Conservation (phyloP, 92 coral and sea anemone species). For the Umimayanthus kanabou region DNA sequence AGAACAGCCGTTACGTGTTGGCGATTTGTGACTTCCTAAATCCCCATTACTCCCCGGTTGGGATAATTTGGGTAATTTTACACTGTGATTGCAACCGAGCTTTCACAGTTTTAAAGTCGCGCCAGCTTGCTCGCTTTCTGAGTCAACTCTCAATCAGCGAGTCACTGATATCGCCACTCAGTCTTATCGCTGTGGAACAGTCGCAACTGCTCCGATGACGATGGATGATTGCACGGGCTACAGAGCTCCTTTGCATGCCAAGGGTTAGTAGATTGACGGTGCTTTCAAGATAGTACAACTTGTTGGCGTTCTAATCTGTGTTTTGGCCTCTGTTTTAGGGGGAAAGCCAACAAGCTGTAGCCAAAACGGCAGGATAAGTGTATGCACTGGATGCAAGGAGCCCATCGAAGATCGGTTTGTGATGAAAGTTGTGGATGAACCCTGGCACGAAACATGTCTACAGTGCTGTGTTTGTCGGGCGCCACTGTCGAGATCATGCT, state of each 20-base stretch:
- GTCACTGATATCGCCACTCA: conserved; percentile 34
- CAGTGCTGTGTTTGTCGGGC: conserved; percentile 96
- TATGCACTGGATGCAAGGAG: conserved; percentile 97
- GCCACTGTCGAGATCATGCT: conserved; percentile 92
- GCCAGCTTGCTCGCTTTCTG: conserved; percentile 36
- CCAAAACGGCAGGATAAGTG: conserved; percentile 88
- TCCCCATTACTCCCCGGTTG: conserved; percentile 9
- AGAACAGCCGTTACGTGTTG: conserved; percentile 18
- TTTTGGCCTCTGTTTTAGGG: conserved; percentile 54
- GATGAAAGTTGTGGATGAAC: conserved; percentile 98
- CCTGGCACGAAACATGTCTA: conserved; percentile 98
- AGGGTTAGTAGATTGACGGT: conserved; percentile 39
- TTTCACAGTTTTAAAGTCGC: conserved; percentile 10
- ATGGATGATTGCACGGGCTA: conserved; percentile 89
- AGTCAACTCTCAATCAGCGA: conserved; percentile 33
- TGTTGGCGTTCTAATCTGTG: conserved; percentile 27
- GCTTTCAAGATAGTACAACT: neutral
- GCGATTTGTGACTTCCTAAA: conserved; percentile 35
- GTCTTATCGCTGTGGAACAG: conserved; percentile 40
- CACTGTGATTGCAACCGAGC: conserved; percentile 1
- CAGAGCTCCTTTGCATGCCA: conserved; percentile 54
- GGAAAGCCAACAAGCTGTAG: conserved; percentile 82
- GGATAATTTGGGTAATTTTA: conserved; percentile 32
- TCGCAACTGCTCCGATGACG: conserved; percentile 76
- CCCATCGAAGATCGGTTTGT: conserved; percentile 99